Conservation (phyloP, 2,888 invertebrate genomes). For the Drosophila melanosoma region DNA sequence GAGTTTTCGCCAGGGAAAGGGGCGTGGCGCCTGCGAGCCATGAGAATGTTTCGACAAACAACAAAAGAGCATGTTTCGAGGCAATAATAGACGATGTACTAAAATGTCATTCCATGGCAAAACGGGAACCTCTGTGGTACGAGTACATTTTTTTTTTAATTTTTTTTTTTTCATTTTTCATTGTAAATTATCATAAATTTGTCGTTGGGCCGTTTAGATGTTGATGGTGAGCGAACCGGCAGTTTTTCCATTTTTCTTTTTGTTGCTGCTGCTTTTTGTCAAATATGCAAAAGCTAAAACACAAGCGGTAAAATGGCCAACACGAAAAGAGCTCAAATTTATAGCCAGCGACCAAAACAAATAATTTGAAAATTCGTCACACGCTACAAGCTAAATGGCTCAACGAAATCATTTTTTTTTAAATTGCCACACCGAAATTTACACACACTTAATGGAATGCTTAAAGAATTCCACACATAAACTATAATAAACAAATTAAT, state of each 20-base stretch:
- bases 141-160: conserved; percentile 15
- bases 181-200: conserved; percentile 81
- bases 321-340: conserved; percentile 74
- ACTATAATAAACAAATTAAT: not conserved
- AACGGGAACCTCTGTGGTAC: conserved; percentile 50
- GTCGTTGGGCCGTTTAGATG: conserved; percentile 74
- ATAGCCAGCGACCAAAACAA: conserved; percentile 69
- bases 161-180: conserved; percentile 41
- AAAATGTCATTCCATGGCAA: conserved; percentile 76
- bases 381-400: conserved; percentile 60
- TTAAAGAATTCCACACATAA: not conserved
- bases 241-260: conserved; percentile 38
- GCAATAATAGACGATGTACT: conserved; percentile 82
- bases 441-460: not conserved
- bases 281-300: conserved; percentile 65
- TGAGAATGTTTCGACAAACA: conserved; percentile 80
- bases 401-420: conserved; percentile 6
- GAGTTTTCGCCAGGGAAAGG: conserved; percentile 21
- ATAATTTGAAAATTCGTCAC: conserved; percentile 81
- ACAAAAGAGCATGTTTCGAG: conserved; percentile 80
- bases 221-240: conserved; percentile 51
- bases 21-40: conserved; percentile 62
- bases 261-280: conserved; percentile 53
- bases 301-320: conserved; percentile 40
- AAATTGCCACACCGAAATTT: conserved; percentile 6